Percentiles rank a stretch among this genome's conserved stretches.
Evolutionary conservation across 1,140 invertebrate genomes (phyloP).

Genomic region (Melanaphis sacchari): DNA sequence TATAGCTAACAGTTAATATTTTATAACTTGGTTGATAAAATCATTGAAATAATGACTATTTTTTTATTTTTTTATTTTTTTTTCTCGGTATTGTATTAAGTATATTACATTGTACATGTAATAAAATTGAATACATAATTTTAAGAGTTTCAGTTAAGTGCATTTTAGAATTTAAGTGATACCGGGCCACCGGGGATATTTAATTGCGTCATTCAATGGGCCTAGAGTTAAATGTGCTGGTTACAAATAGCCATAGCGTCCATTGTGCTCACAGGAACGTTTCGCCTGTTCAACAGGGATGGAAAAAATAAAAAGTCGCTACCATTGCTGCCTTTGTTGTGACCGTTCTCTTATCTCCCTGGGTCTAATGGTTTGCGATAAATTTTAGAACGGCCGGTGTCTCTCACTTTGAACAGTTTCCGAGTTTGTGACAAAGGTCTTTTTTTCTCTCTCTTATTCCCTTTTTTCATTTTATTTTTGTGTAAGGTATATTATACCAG

Average conservation of each 20-base stretch:
- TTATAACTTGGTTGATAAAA: no score
- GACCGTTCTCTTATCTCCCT: slow-evolving; percentile 22
- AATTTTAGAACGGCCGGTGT: slow-evolving; percentile 44
- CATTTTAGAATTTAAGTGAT: slow-evolving; percentile 8
- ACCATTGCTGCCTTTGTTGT: slow-evolving; percentile 19
- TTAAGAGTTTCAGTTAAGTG: slow-evolving; percentile 6
- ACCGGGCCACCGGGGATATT: not conserved
- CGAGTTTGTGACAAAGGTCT: slow-evolving; percentile 42
- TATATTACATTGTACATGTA: not conserved
- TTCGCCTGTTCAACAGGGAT: not conserved
- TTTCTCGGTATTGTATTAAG: not conserved
- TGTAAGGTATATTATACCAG: slow-evolving; percentile 12
- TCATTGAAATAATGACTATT: no score
- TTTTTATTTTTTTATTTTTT: slow-evolving; percentile 4
- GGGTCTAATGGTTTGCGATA: slow-evolving; percentile 54
- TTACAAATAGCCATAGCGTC: not conserved
- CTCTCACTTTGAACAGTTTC: slow-evolving; percentile 21
- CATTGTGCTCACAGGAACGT: slow-evolving; percentile 5
- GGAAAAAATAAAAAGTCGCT: slow-evolving; percentile 4
- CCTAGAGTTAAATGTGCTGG: not conserved
- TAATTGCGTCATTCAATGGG: slow-evolving; percentile 17
- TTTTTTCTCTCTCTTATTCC: not conserved
- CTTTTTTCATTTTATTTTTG: not conserved
- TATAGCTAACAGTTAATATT: no score
- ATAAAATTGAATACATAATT: not conserved